Conservation (phyloP, 2,888 invertebrate species). For the Nowickia ferox region DNA sequence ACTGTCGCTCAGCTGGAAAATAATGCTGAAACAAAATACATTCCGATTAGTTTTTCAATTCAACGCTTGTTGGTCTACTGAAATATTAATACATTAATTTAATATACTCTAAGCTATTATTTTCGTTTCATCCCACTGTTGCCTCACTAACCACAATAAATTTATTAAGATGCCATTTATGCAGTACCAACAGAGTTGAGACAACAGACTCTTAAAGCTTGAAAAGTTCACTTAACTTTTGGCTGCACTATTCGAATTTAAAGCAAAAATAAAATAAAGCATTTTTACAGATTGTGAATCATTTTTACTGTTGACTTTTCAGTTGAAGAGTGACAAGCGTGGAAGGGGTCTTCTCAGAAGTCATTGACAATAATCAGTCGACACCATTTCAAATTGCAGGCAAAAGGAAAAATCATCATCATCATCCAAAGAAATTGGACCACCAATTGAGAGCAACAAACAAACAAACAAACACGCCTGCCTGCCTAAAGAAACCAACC, state of each 20-base stretch:
- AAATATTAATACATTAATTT: too few relatives aligned
- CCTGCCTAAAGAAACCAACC: not conserved
- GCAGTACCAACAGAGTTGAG: not conserved
- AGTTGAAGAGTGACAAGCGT: conserved; percentile 51
- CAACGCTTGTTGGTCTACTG: too few relatives aligned
- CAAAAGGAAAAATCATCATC: not conserved
- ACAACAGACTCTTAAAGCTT: not conserved
- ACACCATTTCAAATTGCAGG: conserved; percentile 65
- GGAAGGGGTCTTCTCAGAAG: conserved; percentile 63
- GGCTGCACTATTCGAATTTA: conserved; percentile 12
- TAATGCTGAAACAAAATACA: too few relatives aligned
- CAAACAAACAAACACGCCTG: not conserved
- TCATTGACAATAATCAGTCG: conserved; percentile 71
- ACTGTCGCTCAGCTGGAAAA: too few relatives aligned
- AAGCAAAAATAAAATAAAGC: conserved; percentile 29
- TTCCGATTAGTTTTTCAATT: too few relatives aligned
- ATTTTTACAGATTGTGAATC: conserved; percentile 65
- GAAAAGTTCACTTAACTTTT: conserved; percentile 38
- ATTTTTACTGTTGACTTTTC: conserved; percentile 57
- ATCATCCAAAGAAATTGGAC: conserved; percentile 55
- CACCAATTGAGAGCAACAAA: conserved; percentile 55
- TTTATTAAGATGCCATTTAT: conserved; percentile 27
- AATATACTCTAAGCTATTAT: not conserved
- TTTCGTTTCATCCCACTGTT: conserved; percentile 7
- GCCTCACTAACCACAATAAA: not conserved